Evolutionary conservation across 2,797 vertebrate genomes (phyloP).

Genomic region (Epinephelus awoara): DNA sequence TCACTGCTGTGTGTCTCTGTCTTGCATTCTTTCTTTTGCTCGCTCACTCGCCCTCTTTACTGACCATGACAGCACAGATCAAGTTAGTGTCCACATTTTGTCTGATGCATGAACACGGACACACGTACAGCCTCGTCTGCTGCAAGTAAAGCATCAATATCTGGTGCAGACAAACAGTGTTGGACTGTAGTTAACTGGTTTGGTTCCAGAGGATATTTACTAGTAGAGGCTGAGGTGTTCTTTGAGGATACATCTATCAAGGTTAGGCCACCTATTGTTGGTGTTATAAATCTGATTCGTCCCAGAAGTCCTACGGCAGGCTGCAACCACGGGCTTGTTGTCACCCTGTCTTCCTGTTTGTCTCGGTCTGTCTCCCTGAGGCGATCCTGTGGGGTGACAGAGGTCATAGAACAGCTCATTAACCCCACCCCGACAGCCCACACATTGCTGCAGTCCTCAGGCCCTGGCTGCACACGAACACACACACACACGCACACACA

Average conservation of each 20-base stretch:
- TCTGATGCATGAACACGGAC: slow-evolving; percentile 7
- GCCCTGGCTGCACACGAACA: slow-evolving; percentile 55
- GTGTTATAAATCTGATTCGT: slow-evolving; percentile 43
- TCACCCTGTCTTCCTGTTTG: slow-evolving; percentile 83
- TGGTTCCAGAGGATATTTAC: slow-evolving; percentile 7
- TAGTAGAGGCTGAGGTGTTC: not conserved
- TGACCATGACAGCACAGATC: slow-evolving; percentile 23
- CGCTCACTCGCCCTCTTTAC: slow-evolving; percentile 17
- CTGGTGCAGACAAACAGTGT: not conserved
- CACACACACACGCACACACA: slow-evolving; percentile 60
- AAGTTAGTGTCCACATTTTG: slow-evolving; percentile 34
- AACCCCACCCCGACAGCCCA: slow-evolving; percentile 84
- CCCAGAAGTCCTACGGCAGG: slow-evolving; percentile 54
- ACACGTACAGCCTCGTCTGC: not conserved
- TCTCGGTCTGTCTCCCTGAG: slow-evolving; percentile 76
- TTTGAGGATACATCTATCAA: slow-evolving; percentile 12
- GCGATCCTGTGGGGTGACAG: slow-evolving; percentile 79
- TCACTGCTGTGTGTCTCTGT: slow-evolving; percentile 16
- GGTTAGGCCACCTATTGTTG: slow-evolving; percentile 12
- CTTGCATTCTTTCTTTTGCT: slow-evolving; percentile 7
- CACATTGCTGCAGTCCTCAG: slow-evolving; percentile 79
- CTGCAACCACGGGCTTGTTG: slow-evolving; percentile 69
- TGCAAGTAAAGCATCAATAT: not conserved
- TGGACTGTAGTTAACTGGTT: not conserved
- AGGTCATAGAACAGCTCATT: slow-evolving; percentile 85